Evolutionary conservation across 37 sponge, comb jelly and placozoan genomes (phyloP).

Genomic region (Agelas oroides): DNA sequence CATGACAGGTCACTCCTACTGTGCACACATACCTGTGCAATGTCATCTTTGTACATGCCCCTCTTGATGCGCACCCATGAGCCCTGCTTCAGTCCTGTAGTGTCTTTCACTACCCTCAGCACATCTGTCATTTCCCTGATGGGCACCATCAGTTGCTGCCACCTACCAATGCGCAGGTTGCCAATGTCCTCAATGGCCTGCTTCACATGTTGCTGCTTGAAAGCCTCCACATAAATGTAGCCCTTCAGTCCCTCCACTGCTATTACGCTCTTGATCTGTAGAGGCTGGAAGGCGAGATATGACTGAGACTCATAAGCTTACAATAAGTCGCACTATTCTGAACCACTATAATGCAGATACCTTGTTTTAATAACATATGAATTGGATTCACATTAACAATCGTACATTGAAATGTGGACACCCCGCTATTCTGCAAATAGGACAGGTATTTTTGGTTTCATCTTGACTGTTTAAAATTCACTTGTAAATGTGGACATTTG

Average conservation of each 20-base stretch:
- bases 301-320: background rate
- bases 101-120: slow-evolving; percentile 93
- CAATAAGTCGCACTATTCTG: no score
- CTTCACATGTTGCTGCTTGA: slow-evolving; percentile 97
- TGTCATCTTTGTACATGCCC: slow-evolving; percentile 92
- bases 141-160: slow-evolving; percentile 98
- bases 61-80: slow-evolving; percentile 97
- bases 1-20: no score
- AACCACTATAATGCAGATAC: no score
- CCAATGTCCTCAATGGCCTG: slow-evolving; percentile 95
- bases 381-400: no score
- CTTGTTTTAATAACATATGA: no score
- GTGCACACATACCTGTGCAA: slow-evolving; percentile 81
- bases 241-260: slow-evolving; percentile 96
- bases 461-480: no score
- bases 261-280: slow-evolving; percentile 92
- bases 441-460: no score
- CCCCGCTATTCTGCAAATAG: no score
- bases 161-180: slow-evolving; percentile 89
- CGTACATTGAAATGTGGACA: no score
- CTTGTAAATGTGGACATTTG: no score
- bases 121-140: slow-evolving; percentile 98
- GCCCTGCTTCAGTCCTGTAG: slow-evolving; percentile 70
- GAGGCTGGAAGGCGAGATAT: slow-evolving; percentile 72
- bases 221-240: slow-evolving; percentile 96